phyloP scores from a whole-genome alignment of 2,888 invertebrate species.

The Hydroisotoma schaefferi region DNA sequence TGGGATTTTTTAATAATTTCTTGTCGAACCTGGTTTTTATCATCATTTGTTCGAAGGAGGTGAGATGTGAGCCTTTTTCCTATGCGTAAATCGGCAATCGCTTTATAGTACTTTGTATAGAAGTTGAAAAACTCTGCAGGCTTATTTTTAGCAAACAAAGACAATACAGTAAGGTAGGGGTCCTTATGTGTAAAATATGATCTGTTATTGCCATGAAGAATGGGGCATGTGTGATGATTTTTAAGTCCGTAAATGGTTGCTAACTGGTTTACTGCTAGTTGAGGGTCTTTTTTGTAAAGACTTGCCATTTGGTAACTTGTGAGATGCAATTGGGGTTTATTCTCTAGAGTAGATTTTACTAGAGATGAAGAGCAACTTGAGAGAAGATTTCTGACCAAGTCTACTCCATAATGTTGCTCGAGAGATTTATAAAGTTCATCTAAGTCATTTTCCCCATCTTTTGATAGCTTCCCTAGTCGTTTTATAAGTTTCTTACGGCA shows the following conservation, averaged over 20 bases:
- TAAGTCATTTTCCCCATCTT: constrained; percentile 24
- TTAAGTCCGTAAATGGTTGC: constrained; percentile 24
- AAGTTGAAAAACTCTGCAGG: constrained; percentile 30
- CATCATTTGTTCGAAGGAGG: too few relatives aligned
- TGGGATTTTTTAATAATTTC: constrained; percentile 23
- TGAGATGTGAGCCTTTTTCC: constrained; percentile 22
- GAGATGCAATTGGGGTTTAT: constrained; percentile 24
- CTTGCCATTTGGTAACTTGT: constrained; percentile 26
- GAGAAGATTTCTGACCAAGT: constrained; percentile 26
- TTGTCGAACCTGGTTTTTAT: constrained; percentile 14
- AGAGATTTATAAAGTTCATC: constrained; percentile 31
- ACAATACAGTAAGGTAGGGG: constrained; percentile 20
- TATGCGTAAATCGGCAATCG: constrained; percentile 21
- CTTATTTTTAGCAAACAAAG: constrained; percentile 17
- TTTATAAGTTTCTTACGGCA: constrained; percentile 34
- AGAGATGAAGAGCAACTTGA: constrained; percentile 29
- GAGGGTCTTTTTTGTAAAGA: constrained; percentile 23
- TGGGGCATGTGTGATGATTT: neutral
- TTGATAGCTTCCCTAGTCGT: constrained; percentile 26
- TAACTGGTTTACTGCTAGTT: constrained; percentile 27
- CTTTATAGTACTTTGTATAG: constrained; percentile 33
- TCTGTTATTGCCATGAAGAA: constrained; percentile 20
- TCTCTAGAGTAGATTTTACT: constrained; percentile 27
- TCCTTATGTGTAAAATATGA: constrained; percentile 24
- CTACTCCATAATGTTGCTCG: constrained; percentile 33